Conservation (phyloP, 1,140 invertebrate genomes). For the Drosophila malerkotliana region DNA sequence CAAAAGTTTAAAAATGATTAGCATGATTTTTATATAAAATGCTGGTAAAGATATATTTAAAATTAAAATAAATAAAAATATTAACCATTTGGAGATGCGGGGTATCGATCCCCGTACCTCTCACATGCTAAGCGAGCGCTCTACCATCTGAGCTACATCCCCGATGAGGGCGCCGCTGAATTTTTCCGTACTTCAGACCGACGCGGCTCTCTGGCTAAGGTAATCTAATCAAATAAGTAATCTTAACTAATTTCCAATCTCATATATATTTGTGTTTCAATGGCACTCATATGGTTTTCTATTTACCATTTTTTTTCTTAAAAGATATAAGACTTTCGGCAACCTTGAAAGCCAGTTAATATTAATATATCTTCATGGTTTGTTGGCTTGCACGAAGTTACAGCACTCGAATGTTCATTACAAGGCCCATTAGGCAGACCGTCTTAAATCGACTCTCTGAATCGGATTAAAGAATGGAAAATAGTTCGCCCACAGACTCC, state of each 20-base stretch:
- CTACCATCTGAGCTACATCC: slow-evolving; percentile 91
- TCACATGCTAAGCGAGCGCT: slow-evolving; percentile 94
- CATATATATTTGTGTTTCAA: too few species aligned
- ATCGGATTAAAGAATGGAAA: not conserved
- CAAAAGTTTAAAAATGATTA: not conserved
- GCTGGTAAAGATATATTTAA: not conserved
- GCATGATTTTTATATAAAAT: not conserved
- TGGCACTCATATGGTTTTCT: too few species aligned
- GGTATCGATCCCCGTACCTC: slow-evolving; percentile 92
- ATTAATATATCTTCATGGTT: slow-evolving; percentile 28
- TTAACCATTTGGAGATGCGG: slow-evolving; percentile 85
- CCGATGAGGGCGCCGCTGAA: slow-evolving; percentile 20
- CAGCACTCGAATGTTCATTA: slow-evolving; percentile 30
- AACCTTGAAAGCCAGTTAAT: slow-evolving; percentile 15
- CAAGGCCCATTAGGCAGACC: slow-evolving; percentile 49
- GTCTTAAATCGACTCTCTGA: not conserved
- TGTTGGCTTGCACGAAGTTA: slow-evolving; percentile 22
- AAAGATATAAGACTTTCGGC: not conserved
- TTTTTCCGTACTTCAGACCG: not conserved
- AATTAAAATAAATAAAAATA: not conserved
- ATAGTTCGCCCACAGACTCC: slow-evolving; percentile 31
- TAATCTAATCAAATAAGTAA: not conserved
- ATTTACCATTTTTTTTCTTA: not conserved
- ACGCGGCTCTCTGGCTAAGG: too few species aligned
- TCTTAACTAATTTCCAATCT: too few species aligned